phyloP scores from a whole-genome alignment of 2,797 vertebrate species.

The Eurystomus glaucurus region DNA sequence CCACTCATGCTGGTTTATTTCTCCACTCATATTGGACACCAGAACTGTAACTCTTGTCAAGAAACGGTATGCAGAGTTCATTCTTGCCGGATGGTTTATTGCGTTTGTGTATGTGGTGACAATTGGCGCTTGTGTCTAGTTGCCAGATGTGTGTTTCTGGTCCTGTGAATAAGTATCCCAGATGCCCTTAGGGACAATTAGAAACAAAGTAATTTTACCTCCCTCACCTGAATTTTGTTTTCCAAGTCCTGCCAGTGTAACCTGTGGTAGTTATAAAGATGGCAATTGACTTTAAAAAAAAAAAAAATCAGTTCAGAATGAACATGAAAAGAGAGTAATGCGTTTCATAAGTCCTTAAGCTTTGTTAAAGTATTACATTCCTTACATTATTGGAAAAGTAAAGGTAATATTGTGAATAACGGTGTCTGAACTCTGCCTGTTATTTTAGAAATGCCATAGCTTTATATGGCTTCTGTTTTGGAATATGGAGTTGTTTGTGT shows the following conservation, averaged over 20 bases:
- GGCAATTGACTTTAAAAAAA: background rate
- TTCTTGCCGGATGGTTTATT: background rate
- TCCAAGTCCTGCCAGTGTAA: background rate
- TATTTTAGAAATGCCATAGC: background rate
- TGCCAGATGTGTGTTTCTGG: background rate
- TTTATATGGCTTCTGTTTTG: background rate
- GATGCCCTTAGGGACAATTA: background rate
- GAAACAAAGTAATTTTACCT: background rate
- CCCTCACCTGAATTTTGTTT: accelerated
- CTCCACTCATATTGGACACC: background rate
- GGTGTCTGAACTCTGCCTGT: background rate
- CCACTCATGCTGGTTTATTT: background rate
- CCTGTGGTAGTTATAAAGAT: background rate
- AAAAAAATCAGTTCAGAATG: background rate
- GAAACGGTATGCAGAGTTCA: background rate
- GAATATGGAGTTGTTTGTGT: background rate
- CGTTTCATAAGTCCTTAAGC: background rate
- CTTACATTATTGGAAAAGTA: background rate
- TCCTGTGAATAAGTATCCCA: background rate
- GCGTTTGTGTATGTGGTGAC: background rate
- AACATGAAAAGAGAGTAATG: background rate
- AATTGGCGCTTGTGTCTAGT: background rate
- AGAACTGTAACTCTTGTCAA: background rate
- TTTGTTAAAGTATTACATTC: background rate
- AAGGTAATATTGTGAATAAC: background rate